Evolutionary conservation across 2,888 invertebrate genomes (phyloP).

Genomic region (Augiades crinisus): DNA sequence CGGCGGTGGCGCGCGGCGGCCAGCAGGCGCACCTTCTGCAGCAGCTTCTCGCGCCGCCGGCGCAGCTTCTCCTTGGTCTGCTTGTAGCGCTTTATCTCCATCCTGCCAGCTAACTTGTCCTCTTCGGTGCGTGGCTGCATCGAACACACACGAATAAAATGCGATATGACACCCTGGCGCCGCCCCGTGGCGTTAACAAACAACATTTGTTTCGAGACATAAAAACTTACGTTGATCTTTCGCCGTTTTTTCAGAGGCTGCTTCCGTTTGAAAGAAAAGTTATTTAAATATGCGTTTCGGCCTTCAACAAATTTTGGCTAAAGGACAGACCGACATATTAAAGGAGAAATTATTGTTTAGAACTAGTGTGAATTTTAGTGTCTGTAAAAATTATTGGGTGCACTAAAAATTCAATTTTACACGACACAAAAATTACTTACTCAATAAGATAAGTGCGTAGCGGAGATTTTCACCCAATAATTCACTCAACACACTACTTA

Average conservation of each 20-base stretch:
- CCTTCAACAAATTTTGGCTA: neutral
- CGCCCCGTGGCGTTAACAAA: neutral
- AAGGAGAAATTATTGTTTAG: too few species aligned
- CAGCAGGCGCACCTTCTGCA: conserved; percentile 58
- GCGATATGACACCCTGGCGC: neutral
- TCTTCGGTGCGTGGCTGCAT: conserved; percentile 90
- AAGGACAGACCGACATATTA: too few species aligned
- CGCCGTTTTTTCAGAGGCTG: neutral
- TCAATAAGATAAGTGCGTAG: too few species aligned
- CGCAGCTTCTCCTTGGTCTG: conserved; percentile 90
- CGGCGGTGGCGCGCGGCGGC: conserved; percentile 44
- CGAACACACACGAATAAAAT: conserved; percentile 10
- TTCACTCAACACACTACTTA: too few species aligned
- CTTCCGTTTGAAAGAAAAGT: neutral
- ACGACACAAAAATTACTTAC: too few species aligned
- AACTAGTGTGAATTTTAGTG: too few species aligned
- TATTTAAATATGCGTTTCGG: neutral
- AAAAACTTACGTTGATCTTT: neutral
- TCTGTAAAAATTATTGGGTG: too few species aligned
- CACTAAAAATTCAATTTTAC: too few species aligned
- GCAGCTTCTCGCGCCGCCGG: conserved; percentile 82
- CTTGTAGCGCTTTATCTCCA: conserved; percentile 88
- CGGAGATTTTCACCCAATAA: too few species aligned
- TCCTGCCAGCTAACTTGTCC: conserved; percentile 85
- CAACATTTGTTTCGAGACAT: neutral